Evolutionary conservation across 2,888 invertebrate species (phyloP), one percentile per base, ranked within the genome.

Genomic region (Caenorhabditis wallacei): DNA sequence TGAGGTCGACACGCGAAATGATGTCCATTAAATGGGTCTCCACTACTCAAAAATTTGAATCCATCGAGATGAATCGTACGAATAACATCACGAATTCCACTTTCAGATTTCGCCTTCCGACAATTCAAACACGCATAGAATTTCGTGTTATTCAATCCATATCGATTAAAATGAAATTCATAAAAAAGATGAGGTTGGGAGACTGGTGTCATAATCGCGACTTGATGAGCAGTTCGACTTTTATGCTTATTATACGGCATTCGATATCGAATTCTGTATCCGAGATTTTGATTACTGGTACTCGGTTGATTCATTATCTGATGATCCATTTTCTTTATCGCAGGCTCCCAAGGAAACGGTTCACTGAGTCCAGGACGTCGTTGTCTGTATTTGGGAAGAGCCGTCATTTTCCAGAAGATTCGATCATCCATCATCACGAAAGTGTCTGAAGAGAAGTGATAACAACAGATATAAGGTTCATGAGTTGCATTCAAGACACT

Each of bases 101-200:
- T 84, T 35, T 86, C 85, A 11, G 68, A 63, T 57, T 87, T 87
- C 0, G 86, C 84, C 64, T 86, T 87, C 10, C 86, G 74, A 48
- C 87, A 87, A 30, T 74, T 82, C 40, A 87, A 61, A 71, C 87
- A 87, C 1, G 86, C 71, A 63, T 85, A 87, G 46, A 82, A 87
- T 40, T 86, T 86, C n/a, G 82, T 80, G 13, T 79, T 72, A 57
- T 85, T 76, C 16, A 69, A 51, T 26, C 80, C 81, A 40, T 81
- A 69, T 20, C 87, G 69, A 80, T 87, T 87, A 59, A 82, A 86
- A 48, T 84, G 84, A 59, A 86, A 87, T 57, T 86, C 86, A 51
- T 84, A 82, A 69, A 68, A 87, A 3, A 84, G 43, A 61, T 86
- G 80, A 30, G 82, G 80, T 20, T 78, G 69, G 7, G 74, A 74